phyloP scores from a whole-genome alignment of 2,888 invertebrate species.

The Iphiclides podalirius region DNA sequence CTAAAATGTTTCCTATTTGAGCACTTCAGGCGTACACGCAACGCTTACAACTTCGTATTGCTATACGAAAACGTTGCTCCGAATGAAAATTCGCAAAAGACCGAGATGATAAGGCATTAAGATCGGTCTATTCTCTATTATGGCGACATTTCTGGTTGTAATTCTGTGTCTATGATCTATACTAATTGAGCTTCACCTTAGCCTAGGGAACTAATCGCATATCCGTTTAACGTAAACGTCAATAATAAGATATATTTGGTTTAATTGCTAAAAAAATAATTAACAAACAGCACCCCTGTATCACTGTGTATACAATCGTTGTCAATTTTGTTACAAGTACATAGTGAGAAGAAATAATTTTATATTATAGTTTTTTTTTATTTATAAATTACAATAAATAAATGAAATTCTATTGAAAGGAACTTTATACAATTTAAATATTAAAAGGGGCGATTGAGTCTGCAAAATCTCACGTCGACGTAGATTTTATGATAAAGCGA shows the following conservation, averaged over 20 bases:
- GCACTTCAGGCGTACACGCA: slow-evolving; percentile 12
- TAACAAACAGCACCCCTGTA: slow-evolving; percentile 65
- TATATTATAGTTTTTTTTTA: neutral
- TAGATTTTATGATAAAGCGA: no score
- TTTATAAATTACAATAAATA: slow-evolving; percentile 13
- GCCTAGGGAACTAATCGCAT: slow-evolving; percentile 35
- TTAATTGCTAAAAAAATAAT: slow-evolving; percentile 60
- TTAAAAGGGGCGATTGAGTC: neutral
- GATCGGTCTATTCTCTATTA: no score
- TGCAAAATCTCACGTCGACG: slow-evolving; percentile 4
- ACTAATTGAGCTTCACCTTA: slow-evolving; percentile 45
- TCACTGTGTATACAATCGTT: slow-evolving; percentile 60
- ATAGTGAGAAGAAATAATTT: neutral
- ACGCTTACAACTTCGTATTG: no score
- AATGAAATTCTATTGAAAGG: slow-evolving; percentile 20
- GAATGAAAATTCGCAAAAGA: no score
- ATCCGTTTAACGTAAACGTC: slow-evolving; percentile 25
- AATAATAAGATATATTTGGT: slow-evolving; percentile 63
- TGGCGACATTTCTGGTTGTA: no score
- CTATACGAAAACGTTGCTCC: no score
- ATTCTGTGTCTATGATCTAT: no score
- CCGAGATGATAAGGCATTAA: no score
- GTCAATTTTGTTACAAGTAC: slow-evolving; percentile 30
- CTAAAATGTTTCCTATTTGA: slow-evolving; percentile 9
- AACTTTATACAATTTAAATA: slow-evolving; percentile 12